These are phyloP conservation scores for Spongia lamella DNA, from an alignment of 37 sponge, comb jelly and placozoan genomes.

Conservation along the genomic window DNA sequence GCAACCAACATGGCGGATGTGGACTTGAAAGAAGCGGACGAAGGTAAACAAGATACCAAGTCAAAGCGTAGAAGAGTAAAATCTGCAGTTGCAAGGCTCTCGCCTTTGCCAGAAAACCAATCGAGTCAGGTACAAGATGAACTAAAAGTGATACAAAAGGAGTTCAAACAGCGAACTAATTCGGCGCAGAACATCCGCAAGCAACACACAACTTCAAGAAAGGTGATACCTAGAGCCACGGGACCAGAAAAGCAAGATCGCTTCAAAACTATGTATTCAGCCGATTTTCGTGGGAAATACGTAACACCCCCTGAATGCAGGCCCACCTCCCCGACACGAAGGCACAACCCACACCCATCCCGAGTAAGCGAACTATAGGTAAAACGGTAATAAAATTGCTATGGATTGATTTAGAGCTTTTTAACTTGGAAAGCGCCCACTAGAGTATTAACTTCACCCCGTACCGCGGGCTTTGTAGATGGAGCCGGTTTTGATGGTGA, in stretches of 20 bases:
- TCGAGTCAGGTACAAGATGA: not conserved
- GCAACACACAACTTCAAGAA: slow-evolving; percentile 46
- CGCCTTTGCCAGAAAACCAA: slow-evolving; percentile 21
- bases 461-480: no score
- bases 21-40: not conserved
- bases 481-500: no score
- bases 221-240: slow-evolving; percentile 33
- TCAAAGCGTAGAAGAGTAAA: slow-evolving; percentile 5
- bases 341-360: slow-evolving; percentile 76
- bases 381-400: not conserved
- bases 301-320: slow-evolving; percentile 46
- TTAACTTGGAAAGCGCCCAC: slow-evolving; percentile 76
- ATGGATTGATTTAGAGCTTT: slow-evolving; percentile 51
- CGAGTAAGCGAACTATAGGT: slow-evolving; percentile 18
- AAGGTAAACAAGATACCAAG: not conserved
- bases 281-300: slow-evolving; percentile 54
- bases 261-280: slow-evolving; percentile 51
- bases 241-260: slow-evolving; percentile 22
- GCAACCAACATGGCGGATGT: not conserved
- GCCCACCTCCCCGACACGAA: slow-evolving; percentile 76
- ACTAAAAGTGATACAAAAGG: slow-evolving; percentile 4
- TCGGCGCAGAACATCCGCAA: slow-evolving; percentile 57
- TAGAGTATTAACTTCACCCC: not conserved
- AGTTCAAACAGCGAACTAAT: slow-evolving; percentile 30
- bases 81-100: slow-evolving; percentile 63